These are phyloP conservation scores for Drosophila mettleri DNA, from an alignment of 2,888 invertebrate genomes.

Conservation along the genomic window DNA sequence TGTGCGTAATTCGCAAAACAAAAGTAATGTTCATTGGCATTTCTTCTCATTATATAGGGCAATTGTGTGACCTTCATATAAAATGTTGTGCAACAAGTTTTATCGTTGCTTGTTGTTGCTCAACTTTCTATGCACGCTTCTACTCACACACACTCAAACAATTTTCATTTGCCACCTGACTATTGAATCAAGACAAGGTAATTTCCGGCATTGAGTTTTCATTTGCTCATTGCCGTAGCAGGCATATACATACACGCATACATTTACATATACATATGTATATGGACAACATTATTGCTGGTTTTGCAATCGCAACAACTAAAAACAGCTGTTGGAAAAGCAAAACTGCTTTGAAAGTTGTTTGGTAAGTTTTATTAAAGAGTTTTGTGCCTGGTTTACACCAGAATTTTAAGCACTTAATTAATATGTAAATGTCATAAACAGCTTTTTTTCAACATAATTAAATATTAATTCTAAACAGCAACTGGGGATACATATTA, in stretches of 20 bases:
- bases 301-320: constrained; percentile 38
- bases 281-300: constrained; percentile 6
- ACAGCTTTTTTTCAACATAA: neutral
- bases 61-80: constrained; percentile 65
- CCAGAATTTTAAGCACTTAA: neutral
- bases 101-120: constrained; percentile 24
- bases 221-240: constrained; percentile 28
- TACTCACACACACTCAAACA: neutral
- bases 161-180: constrained; percentile 36
- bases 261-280: neutral
- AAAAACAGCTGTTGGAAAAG: constrained; percentile 42
- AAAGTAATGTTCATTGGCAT: constrained; percentile 18
- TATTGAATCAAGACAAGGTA: constrained; percentile 75
- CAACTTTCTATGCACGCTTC: constrained; percentile 51
- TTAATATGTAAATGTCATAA: neutral
- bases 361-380: constrained; percentile 30
- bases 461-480: constrained; percentile 9
- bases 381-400: constrained; percentile 2
- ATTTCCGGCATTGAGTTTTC: constrained; percentile 70
- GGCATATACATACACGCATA: neutral
- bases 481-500: neutral
- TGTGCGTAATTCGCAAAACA: constrained; percentile 4
- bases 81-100: constrained; percentile 77
- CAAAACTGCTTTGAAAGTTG: constrained; percentile 54
- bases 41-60: constrained; percentile 22